Conservation (phyloP, 2,888 invertebrate species). For the Calliopum simillimum region DNA sequence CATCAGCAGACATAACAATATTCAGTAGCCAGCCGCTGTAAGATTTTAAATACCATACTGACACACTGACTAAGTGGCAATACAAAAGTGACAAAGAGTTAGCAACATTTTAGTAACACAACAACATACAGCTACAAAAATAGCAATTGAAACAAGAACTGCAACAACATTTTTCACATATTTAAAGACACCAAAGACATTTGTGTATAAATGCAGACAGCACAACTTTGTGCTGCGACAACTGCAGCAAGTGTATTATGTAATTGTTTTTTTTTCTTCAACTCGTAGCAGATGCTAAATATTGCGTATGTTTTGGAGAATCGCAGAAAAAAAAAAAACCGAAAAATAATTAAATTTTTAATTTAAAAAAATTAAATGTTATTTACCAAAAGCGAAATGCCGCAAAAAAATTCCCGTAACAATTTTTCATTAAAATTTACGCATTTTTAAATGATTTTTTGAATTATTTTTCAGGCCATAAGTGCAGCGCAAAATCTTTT, state of each 20-base stretch:
- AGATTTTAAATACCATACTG: conserved; percentile 56
- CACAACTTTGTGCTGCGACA: no score
- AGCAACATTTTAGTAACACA: conserved; percentile 9
- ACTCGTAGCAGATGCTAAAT: neutral
- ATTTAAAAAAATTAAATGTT: conserved; percentile 34
- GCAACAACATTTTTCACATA: no score
- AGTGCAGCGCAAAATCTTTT: no score
- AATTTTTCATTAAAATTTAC: neutral
- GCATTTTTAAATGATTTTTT: neutral
- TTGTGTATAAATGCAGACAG: no score
- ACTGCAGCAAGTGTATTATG: no score
- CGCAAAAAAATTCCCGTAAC: neutral
- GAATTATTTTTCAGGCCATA: no score
- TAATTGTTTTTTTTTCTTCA: no score
- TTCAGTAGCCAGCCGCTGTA: neutral
- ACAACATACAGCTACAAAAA: neutral
- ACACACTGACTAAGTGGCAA: conserved; percentile 58
- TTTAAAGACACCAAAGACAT: no score
- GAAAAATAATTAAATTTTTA: conserved; percentile 18
- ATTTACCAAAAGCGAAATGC: conserved; percentile 17
- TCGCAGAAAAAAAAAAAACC: neutral
- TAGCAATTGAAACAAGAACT: no score
- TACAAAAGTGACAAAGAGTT: conserved; percentile 22
- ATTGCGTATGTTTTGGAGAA: neutral
- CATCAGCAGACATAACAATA: no score